phyloP scores from a whole-genome alignment of 2,113 vertebrate species.

The Dermatemys mawii region DNA sequence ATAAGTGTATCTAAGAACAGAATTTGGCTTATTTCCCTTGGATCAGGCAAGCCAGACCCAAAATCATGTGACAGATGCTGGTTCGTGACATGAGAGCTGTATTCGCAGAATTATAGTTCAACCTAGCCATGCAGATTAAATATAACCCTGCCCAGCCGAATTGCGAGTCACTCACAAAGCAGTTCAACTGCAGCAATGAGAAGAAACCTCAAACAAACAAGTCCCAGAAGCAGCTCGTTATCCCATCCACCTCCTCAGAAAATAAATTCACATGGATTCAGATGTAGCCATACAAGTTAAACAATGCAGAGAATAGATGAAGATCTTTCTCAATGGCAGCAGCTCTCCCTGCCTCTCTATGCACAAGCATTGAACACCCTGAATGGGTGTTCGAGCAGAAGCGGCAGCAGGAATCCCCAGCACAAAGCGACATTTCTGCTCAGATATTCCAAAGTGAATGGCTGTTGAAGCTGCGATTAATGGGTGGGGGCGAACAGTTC shows the following conservation, averaged over 20 bases:
- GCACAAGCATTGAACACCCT: not conserved
- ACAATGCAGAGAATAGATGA: not conserved
- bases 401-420: not conserved
- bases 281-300: not conserved
- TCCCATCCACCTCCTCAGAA: not conserved
- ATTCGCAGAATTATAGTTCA: not conserved
- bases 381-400: not conserved
- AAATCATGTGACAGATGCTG: not conserved
- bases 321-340: not conserved
- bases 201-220: not conserved
- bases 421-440: slow-evolving; percentile 9
- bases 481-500: slow-evolving; percentile 13
- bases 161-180: not conserved
- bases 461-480: not conserved
- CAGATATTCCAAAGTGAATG: slow-evolving; percentile 19
- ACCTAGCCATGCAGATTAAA: not conserved
- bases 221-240: not conserved
- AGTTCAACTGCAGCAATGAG: not conserved
- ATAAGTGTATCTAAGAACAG: not conserved
- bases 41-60: not conserved
- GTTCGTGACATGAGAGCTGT: not conserved
- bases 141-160: not conserved
- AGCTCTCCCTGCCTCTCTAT: not conserved
- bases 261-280: not conserved
- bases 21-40: not conserved